Evolutionary conservation across 2,113 vertebrate genomes (phyloP), one percentile per base, ranked within the genome.

Genomic region (Osmerus eperlanus): DNA sequence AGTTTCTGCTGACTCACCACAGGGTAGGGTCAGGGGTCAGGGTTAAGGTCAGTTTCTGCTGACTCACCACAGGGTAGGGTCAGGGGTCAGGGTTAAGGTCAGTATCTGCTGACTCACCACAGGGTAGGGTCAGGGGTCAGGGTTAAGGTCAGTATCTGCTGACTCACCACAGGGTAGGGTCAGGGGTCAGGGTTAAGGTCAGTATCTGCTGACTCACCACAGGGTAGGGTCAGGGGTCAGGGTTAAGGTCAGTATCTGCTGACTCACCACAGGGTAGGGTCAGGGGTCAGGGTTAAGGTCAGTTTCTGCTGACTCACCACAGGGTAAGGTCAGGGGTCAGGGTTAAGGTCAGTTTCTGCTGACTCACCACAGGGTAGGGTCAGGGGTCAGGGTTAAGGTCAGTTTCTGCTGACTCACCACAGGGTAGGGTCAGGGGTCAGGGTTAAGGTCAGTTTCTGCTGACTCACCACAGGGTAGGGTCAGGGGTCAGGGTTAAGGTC

Each of bases 41-140:
- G 56, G 7, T 9, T 6, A 23, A n/a, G 19, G 19, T 25, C 52
- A 3, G 52, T 25, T 7, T 15, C 9, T 11, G 9, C 23, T 9
- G 4, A 89, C 96, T 95, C 81, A 99, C 97, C 97, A 82, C 97
- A 99, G 0, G 96, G 94, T 0, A 98, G 87, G 6, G 96, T 6
- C 3, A 21, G 58, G 58, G 21, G 18, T 19, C 2, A 3, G n/a
- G 56, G 7, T 9, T 6, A 23, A n/a, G 19, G 19, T 25, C 52
- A 3, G 52, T 25, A 12, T 15, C 9, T 11, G 9, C 23, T 9
- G 4, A 89, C 96, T 95, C 81, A 99, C 97, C 97, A 82, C 97
- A 99, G 0, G 96, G 94, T 0, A 98, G 87, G 6, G 96, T 6
- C 3, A 21, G 58, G 58, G 21, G 18, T 19, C 2, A 3, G n/a